Evolutionary conservation across 1,140 invertebrate species (phyloP).

Genomic region (Drosophila parabipectinata): DNA sequence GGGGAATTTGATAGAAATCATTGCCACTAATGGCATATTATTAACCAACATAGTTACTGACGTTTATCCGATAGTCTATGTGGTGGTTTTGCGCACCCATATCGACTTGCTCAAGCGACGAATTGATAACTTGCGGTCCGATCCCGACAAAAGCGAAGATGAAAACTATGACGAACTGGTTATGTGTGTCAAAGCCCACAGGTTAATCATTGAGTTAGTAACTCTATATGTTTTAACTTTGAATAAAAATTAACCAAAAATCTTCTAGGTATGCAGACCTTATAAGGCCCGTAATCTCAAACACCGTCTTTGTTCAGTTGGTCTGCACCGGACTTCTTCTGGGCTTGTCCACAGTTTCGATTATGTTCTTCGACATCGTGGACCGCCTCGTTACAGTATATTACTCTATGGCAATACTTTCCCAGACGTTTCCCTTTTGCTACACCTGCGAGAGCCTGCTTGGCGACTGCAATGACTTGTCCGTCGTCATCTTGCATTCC

Average conservation of each 20-base stretch:
- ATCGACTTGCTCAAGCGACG: constrained; percentile 6
- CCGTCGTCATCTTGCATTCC: constrained; percentile 29
- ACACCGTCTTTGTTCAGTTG: constrained; percentile 40
- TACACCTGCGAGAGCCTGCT: constrained; percentile 29
- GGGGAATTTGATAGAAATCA: too few relatives aligned
- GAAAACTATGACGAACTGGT: constrained; percentile 25
- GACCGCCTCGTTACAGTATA: constrained; percentile 13
- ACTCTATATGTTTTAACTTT: too few relatives aligned
- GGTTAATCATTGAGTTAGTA: constrained; percentile 29
- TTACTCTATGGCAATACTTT: constrained; percentile 16
- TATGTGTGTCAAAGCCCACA: constrained; percentile 34
- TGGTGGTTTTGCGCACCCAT: constrained; percentile 26
- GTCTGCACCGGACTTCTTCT: constrained; percentile 24
- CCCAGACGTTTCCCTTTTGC: constrained; percentile 44
- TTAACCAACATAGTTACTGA: constrained; percentile 2
- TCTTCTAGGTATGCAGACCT: constrained; percentile 21
- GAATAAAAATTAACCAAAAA: neutral
- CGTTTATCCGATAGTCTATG: constrained; percentile 27
- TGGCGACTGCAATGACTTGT: constrained; percentile 13
- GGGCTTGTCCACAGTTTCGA: constrained; percentile 25
- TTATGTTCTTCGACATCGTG: constrained; percentile 26
- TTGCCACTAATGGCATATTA: too few relatives aligned
- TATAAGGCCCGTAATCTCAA: constrained; percentile 36
- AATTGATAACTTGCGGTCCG: constrained; percentile 8
- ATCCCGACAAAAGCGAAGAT: constrained; percentile 19